Evolutionary conservation across 1,140 invertebrate species (phyloP), one percentile per base, ranked within the genome.

Genomic region (Colletes latitarsis): DNA sequence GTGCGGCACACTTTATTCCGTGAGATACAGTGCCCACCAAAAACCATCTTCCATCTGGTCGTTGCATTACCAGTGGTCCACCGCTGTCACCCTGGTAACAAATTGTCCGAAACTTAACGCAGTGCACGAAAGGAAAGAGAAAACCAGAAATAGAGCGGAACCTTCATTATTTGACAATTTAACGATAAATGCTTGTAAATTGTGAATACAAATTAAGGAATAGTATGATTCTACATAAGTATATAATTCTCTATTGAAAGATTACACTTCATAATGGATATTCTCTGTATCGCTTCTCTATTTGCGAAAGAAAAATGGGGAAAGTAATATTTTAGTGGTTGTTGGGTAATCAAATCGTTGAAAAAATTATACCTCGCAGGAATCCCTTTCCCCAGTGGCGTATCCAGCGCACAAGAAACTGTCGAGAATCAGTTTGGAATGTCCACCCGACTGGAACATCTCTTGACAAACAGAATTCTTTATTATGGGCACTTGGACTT

Each of bases 351-450:
- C 19, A 71, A 9, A 52, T 70, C 39, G 15, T 21, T 15, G 6
- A n/a, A 55, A 69, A 49, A 46, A 46, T 30, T 43, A 94, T 94
- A 98, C 98, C 95, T 99, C 98, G 93, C 98, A 99, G 4, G 98
- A 98, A 90, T 99, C 98, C 91, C 97, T 97, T 87, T 97, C 96
- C 8, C 98, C 98, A 86, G 97, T 97, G 30, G 97, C 96, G 90
- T 98, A 99, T 55, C 98, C 98, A 15, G 98, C 98, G 89, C 98
- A 99, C n/a, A 99, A 94, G 93, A 99, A 99, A 76, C 97, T 98
- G 57, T 96, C 96, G 12, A 97, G 93, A 83, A 99, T 98, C 72
- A 96, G 95, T 93, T 99, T 99, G 3, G 95, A 94, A 88, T 98
- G 98, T 0, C 97, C 97, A 2, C 97, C 97, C 0, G 97, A 97